phyloP scores from a whole-genome alignment of 2,113 vertebrate genomes.

The Pelvicachromis taeniatus region DNA sequence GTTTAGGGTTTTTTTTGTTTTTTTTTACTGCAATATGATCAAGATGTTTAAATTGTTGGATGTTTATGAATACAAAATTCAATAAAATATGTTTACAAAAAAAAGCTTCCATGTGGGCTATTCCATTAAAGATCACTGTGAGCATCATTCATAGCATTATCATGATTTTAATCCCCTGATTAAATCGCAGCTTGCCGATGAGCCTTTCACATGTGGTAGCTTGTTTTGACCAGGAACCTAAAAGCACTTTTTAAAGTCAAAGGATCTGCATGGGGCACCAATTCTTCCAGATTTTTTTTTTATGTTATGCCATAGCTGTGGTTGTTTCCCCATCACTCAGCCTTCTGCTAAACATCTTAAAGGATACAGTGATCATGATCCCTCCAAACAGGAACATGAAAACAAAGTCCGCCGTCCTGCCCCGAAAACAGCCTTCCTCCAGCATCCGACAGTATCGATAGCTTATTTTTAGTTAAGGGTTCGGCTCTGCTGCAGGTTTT shows the following conservation, averaged over 20 bases:
- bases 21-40: no score
- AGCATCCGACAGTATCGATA: conserved; percentile 88
- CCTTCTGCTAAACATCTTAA: conserved; percentile 1
- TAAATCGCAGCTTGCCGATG: background rate
- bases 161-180: background rate
- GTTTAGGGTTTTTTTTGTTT: no score
- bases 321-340: background rate
- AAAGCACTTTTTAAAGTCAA: background rate
- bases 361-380: conserved; percentile 85
- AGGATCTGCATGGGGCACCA: background rate
- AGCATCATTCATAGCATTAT: background rate
- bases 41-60: no score
- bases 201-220: no score
- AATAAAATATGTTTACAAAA: no score
- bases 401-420: conserved; percentile 85
- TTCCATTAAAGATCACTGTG: background rate
- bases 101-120: rapidly evolving
- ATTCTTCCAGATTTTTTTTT: background rate
- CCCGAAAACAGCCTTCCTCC: conserved; percentile 85
- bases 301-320: background rate
- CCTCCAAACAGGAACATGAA: conserved; percentile 90
- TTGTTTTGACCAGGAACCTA: background rate
- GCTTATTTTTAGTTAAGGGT: conserved; percentile 41
- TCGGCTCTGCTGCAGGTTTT: background rate
- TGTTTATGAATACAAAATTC: no score